Evolutionary conservation across 2,888 invertebrate genomes (phyloP).

Genomic region (Volucella inflata): DNA sequence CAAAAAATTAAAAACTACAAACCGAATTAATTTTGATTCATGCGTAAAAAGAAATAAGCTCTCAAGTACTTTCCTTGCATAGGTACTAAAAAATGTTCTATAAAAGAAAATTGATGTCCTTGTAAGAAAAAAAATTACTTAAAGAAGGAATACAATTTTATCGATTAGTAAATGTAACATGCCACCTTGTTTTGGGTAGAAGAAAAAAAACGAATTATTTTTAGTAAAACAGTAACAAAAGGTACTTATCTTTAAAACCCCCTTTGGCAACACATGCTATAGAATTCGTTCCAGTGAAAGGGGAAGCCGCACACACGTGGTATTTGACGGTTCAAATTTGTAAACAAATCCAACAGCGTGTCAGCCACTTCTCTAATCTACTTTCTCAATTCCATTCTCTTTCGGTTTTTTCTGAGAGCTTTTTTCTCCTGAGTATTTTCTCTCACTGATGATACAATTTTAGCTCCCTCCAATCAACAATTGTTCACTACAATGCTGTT

Average conservation of each 20-base stretch:
- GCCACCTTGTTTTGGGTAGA: no score
- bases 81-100: no score
- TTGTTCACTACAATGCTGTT: conserved; percentile 64
- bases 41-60: no score
- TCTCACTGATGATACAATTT: conserved; percentile 48
- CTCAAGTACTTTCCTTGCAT: no score
- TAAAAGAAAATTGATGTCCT: no score
- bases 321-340: conserved; percentile 34
- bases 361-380: neutral
- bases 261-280: conserved; percentile 32
- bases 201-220: neutral
- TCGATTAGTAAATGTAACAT: no score
- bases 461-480: conserved; percentile 74
- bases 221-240: neutral
- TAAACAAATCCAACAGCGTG: conserved; percentile 52
- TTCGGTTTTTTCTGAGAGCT: conserved; percentile 45
- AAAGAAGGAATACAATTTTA: no score
- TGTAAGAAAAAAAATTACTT: no score
- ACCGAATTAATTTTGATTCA: no score
- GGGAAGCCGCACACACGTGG: conserved; percentile 61
- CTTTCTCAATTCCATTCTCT: conserved; percentile 36
- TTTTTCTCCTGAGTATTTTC: conserved; percentile 55
- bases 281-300: conserved; percentile 51
- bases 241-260: neutral
- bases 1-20: no score